Evolutionary conservation across 2,888 invertebrate genomes (phyloP), one percentile per base, ranked within the genome.

Genomic region (Sisyra terminalis): DNA sequence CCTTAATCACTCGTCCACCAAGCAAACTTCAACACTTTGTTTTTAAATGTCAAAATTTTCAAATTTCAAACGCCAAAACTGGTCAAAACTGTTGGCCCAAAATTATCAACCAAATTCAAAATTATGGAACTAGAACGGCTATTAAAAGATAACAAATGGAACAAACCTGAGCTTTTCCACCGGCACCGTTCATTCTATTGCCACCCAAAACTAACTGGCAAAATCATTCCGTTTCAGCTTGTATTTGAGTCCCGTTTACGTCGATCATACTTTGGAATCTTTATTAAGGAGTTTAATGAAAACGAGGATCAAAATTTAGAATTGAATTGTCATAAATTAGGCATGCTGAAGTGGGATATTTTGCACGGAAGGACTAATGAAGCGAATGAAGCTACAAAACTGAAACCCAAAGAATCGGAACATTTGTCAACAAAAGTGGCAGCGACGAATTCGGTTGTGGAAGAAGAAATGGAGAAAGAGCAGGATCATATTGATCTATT

Each of bases 221-320:
- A n/a, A 17, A 11, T 48, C 29, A 49, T 53, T 1, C 46, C 53
- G 9, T 51, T 54, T 42, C 48, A 46, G 10, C 41, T 45, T 30
- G 52, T 47, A 8, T 40, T 51, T 5, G 38, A 49, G 13, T 37
- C 50, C 6, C 50, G 51, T 45, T 48, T 55, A 24, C 48, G 48
- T 17, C 45, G 48, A 18, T 56, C 57, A 3, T 43, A 53, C 14
- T 54, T 58, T 29, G 58, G 60, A 17, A 47, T 49, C n/a, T 59
- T 54, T 42, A 43, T 60, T 34, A 47, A 54, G 35, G 41, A 46
- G 29, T 51, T 54, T 40, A 58, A 59, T 43, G 35, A 39, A 9
- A 49, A 49, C 13, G 56, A 58, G 45, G 30, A 45, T 10, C 57
- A 57, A 39, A 48, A 54, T 39, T 43, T 45, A 15, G 38, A 42